These are phyloP conservation scores for Ceratina japonica DNA, from an alignment of 1,140 invertebrate species.

Conservation along the genomic window DNA sequence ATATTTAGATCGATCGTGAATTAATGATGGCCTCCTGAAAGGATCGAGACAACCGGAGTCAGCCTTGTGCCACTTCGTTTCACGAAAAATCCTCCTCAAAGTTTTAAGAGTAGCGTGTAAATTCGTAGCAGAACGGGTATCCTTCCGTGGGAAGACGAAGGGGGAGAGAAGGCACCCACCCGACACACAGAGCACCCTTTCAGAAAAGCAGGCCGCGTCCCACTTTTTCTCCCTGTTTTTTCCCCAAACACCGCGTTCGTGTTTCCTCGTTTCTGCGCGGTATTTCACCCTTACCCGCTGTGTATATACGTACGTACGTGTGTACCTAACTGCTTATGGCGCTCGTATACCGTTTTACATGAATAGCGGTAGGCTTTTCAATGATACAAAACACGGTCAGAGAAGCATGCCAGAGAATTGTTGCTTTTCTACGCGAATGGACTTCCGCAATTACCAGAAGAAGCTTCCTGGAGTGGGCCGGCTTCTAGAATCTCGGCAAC, in stretches of 20 bases:
- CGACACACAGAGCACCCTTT: conserved; percentile 52
- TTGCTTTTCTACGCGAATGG: background rate
- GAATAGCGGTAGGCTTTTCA: conserved; percentile 2
- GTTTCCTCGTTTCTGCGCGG: background rate
- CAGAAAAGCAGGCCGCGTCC: conserved; percentile 52
- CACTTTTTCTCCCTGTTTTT: conserved; percentile 40
- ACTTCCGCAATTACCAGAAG: background rate
- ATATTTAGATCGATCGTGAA: background rate
- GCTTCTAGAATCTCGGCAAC: background rate
- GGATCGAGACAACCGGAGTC: too few relatives aligned
- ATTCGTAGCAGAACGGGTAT: conserved; percentile 25
- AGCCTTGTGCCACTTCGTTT: too few relatives aligned
- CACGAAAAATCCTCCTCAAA: background rate
- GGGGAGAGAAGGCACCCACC: conserved; percentile 32
- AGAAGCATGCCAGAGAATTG: background rate
- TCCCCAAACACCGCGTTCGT: conserved; percentile 18
- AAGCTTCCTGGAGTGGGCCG: background rate
- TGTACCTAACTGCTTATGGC: conserved; percentile 11
- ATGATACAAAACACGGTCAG: background rate
- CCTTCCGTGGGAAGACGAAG: conserved; percentile 30
- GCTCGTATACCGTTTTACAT: conserved; percentile 19
- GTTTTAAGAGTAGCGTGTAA: conserved; percentile 9
- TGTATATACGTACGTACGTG: background rate
- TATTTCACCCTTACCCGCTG: conserved; percentile 7
- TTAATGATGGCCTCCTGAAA: too few relatives aligned